Conservation (phyloP, 1,140 invertebrate species). For the Zaprionus capensis region DNA sequence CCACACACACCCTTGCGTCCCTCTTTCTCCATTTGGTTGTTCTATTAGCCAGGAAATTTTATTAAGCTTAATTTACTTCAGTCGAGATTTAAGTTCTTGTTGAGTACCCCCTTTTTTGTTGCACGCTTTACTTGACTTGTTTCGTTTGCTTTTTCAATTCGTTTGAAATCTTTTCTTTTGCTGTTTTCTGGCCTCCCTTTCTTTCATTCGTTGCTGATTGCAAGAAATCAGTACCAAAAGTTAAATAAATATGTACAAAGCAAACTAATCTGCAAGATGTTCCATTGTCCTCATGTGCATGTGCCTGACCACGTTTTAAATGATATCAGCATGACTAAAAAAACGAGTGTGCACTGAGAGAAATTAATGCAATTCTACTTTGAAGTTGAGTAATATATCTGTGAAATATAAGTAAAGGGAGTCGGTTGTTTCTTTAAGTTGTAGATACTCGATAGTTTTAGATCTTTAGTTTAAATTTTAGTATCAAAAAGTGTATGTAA, state of each 20-base stretch:
- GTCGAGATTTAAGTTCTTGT: not conserved
- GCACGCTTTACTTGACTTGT: not conserved
- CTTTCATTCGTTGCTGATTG: not conserved
- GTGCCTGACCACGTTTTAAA: slow-evolving; percentile 51
- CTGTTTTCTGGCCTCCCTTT: not conserved
- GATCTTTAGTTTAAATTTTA: no score
- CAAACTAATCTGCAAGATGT: slow-evolving; percentile 68
- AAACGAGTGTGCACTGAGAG: slow-evolving; percentile 26
- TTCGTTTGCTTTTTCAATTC: not conserved
- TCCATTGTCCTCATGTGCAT: slow-evolving; percentile 40
- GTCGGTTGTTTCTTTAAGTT: no score
- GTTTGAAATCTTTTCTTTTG: not conserved
- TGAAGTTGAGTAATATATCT: no score
- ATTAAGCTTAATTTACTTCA: not conserved
- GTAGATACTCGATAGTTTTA: no score
- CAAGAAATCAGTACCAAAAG: slow-evolving; percentile 50
- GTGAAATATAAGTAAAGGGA: no score
- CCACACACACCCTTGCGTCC: not conserved
- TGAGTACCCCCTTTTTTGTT: not conserved
- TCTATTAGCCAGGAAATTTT: slow-evolving; percentile 4
- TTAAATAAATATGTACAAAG: slow-evolving; percentile 68
- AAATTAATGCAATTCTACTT: not conserved
- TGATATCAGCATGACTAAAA: slow-evolving; percentile 64
- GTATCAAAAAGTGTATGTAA: no score
- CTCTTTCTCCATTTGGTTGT: not conserved